Evolutionary conservation across 2,888 invertebrate genomes (phyloP).

Genomic region (Zygogramma bicolorata): DNA sequence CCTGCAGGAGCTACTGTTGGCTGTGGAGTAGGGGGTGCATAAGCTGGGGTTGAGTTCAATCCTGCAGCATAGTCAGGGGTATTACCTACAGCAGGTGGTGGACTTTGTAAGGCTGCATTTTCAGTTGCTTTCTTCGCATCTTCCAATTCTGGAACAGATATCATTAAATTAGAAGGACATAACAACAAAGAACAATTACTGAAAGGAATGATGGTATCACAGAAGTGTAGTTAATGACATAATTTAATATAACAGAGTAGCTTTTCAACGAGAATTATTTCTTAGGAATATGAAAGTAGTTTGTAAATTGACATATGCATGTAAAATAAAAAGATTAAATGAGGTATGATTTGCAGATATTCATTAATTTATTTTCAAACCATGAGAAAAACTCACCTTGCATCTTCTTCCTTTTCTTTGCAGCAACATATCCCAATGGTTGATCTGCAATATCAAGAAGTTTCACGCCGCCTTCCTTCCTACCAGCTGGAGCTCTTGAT

Average conservation of each 20-base stretch:
- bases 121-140: constrained; percentile 75
- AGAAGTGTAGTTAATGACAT: too few relatives aligned
- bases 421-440: constrained; percentile 85
- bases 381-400: constrained; percentile 78
- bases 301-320: too few relatives aligned
- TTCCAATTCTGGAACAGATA: constrained; percentile 70
- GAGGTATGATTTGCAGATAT: too few relatives aligned
- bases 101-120: constrained; percentile 63
- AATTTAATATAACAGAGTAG: too few relatives aligned
- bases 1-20: constrained; percentile 56
- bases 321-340: too few relatives aligned
- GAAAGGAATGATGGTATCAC: too few relatives aligned
- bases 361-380: too few relatives aligned
- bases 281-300: too few relatives aligned
- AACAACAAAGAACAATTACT: too few relatives aligned
- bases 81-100: constrained; percentile 56
- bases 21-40: constrained; percentile 65
- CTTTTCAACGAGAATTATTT: too few relatives aligned
- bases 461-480: constrained; percentile 94
- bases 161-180: background rate
- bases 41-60: constrained; percentile 72
- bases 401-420: constrained; percentile 89
- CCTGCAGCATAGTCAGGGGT: constrained; percentile 90
- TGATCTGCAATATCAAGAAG: constrained; percentile 94
- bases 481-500: constrained; percentile 75